Evolutionary conservation across 2,888 invertebrate genomes (phyloP).

Genomic region (Synanthedon vespiformis): DNA sequence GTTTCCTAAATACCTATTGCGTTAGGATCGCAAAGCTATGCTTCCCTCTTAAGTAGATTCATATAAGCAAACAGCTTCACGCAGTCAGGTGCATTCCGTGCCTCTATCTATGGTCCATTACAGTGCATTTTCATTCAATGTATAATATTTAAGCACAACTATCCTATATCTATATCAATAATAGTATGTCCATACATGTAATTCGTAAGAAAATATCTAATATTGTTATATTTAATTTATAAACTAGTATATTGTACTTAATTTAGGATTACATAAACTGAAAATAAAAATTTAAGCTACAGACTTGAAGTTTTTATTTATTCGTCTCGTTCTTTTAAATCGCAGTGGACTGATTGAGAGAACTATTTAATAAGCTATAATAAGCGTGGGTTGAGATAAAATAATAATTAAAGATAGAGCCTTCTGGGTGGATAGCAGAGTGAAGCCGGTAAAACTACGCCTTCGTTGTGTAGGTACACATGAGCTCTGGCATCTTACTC

Average conservation of each 20-base stretch:
- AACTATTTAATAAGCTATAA: too few relatives aligned
- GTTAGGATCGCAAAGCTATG: too few relatives aligned
- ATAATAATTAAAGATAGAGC: too few relatives aligned
- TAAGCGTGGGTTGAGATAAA: too few relatives aligned
- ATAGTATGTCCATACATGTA: conserved; percentile 22
- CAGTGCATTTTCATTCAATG: conserved; percentile 59
- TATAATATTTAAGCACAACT: conserved; percentile 60
- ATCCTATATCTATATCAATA: conserved; percentile 31
- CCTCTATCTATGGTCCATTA: conserved; percentile 42
- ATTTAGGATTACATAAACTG: conserved; percentile 58
- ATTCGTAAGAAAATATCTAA: conserved; percentile 56
- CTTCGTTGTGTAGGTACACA: too few relatives aligned
- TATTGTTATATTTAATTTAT: conserved; percentile 46
- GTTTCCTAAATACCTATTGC: too few relatives aligned
- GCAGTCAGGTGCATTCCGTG: neutral
- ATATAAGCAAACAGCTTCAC: too few relatives aligned
- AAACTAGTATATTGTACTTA: conserved; percentile 53
- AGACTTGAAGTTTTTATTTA: conserved; percentile 19
- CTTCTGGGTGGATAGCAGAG: too few relatives aligned
- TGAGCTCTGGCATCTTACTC: too few relatives aligned
- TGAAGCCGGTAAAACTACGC: too few relatives aligned
- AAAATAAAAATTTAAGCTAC: conserved; percentile 61
- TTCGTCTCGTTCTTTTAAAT: conserved; percentile 7
- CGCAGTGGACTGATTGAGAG: too few relatives aligned
- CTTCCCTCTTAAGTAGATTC: too few relatives aligned